These are phyloP conservation scores for Dipodomys spectabilis DNA, from an alignment of 2,113 vertebrate genomes.

Conservation along the genomic window DNA sequence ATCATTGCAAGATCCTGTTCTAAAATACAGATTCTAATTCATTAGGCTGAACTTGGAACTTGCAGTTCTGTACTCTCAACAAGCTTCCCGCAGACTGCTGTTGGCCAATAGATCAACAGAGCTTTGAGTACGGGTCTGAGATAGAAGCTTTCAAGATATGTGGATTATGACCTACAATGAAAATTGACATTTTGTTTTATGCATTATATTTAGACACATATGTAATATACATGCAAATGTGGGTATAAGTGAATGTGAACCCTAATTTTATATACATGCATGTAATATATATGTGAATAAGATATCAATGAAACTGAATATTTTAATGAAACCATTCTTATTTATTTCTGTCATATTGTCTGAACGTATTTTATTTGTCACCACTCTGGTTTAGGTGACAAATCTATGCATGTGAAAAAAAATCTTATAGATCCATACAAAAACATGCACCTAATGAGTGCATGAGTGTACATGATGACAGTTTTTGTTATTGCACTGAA, in stretches of 20 bases:
- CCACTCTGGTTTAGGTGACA: not conserved
- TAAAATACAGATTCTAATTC: slow-evolving; percentile 32
- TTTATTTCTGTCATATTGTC: not conserved
- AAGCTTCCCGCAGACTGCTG: not conserved
- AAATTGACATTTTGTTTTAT: not conserved
- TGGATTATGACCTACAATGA: not conserved
- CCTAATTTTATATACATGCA: not conserved
- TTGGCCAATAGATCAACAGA: not conserved
- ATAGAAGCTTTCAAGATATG: slow-evolving; percentile 31
- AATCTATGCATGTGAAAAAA: not conserved
- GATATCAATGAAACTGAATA: not conserved
- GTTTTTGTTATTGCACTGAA: not conserved
- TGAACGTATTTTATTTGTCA: slow-evolving; percentile 42
- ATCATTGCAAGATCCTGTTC: slow-evolving; percentile 2
- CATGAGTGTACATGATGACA: not conserved
- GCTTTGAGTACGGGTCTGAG: not conserved
- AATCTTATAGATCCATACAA: not conserved
- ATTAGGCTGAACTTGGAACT: not conserved
- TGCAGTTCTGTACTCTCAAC: slow-evolving; percentile 31
- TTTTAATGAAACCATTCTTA: slow-evolving; percentile 38
- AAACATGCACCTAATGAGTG: not conserved
- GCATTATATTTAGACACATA: not conserved
- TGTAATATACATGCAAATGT: not conserved
- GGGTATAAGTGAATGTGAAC: not conserved
- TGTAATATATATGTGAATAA: not conserved